These are phyloP conservation scores for Petrophora chlorosata DNA, from an alignment of 2,888 invertebrate species.

Conservation along the genomic window DNA sequence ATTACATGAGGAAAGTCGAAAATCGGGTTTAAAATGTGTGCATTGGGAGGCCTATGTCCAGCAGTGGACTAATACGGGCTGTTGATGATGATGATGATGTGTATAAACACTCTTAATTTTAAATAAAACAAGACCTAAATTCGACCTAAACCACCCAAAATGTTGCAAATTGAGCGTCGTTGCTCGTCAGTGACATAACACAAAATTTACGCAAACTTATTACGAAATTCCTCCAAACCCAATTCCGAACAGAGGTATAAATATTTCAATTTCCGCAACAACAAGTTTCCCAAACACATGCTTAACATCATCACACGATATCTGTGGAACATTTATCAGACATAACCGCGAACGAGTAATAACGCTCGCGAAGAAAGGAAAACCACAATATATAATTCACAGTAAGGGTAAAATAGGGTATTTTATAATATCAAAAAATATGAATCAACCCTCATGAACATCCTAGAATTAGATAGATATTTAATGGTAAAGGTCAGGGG, in stretches of 20 bases:
- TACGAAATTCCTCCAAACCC: conserved; percentile 4
- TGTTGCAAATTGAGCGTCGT: too few relatives aligned
- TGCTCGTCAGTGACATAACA: conserved; percentile 1
- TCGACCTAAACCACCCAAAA: too few relatives aligned
- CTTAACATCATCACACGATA: conserved; percentile 21
- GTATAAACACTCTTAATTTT: too few relatives aligned
- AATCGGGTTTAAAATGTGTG: too few relatives aligned
- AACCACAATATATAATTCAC: background rate
- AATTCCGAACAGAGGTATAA: conserved; percentile 13
- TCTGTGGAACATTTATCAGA: conserved; percentile 32
- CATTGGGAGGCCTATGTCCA: too few relatives aligned
- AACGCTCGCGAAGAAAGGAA: conserved; percentile 9
- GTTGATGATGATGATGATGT: too few relatives aligned
- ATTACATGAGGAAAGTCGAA: too few relatives aligned
- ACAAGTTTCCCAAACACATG: conserved; percentile 24
- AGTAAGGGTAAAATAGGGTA: conserved; percentile 6
- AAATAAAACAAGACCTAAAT: too few relatives aligned
- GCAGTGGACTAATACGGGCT: too few relatives aligned
- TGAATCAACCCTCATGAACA: background rate
- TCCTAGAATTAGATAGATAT: too few relatives aligned
- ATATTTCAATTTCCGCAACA: conserved; percentile 26
- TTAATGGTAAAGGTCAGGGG: too few relatives aligned
- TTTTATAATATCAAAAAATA: background rate
- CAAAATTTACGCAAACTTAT: conserved; percentile 7
- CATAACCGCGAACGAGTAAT: conserved; percentile 28